Evolutionary conservation across 2,797 vertebrate genomes (phyloP).

Genomic region (Lepilemur ruficaudatus): DNA sequence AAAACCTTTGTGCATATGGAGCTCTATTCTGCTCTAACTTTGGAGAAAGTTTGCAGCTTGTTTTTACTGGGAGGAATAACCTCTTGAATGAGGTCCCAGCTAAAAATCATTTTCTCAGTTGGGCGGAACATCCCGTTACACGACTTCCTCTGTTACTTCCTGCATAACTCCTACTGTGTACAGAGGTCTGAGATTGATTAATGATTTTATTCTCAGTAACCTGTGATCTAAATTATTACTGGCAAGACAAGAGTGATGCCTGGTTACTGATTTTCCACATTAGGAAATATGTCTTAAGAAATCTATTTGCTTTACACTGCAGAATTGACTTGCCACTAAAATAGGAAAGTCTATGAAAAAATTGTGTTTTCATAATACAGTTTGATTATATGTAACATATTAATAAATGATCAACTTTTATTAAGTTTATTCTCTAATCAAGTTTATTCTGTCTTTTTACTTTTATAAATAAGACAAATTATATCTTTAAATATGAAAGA

Average conservation of each 20-base stretch:
- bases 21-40: background rate
- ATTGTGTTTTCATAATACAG: background rate
- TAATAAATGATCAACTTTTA: background rate
- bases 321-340: background rate
- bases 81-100: background rate
- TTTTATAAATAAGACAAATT: background rate
- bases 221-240: background rate
- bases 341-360: background rate
- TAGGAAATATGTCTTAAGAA: background rate
- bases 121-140: background rate
- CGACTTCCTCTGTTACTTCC: background rate
- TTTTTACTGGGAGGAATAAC: background rate
- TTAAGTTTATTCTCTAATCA: background rate
- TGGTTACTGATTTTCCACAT: background rate
- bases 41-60: background rate
- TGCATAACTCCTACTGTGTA: background rate
- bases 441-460: background rate
- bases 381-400: background rate
- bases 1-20: background rate
- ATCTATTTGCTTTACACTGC: background rate
- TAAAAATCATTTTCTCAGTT: slow-evolving; percentile 12
- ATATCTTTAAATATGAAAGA: background rate
- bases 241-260: background rate
- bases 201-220: background rate
- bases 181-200: background rate